Base-by-base conservation (phyloP, 1,140 invertebrate genomes). In the Ooceraea biroi region DNA sequence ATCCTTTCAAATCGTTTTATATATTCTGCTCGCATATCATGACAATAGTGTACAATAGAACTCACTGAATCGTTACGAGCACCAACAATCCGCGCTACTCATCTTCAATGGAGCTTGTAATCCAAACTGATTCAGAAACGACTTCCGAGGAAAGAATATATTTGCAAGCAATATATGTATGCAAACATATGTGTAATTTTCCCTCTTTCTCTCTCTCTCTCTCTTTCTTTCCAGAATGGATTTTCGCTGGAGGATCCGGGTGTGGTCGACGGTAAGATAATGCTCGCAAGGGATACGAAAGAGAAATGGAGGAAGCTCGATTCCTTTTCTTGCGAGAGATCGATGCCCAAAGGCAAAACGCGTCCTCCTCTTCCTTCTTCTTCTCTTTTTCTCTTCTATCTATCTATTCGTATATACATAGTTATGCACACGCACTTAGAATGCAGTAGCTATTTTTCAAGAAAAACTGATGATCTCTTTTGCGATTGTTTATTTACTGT, bases 231-330 rank as follows among this genome's bases (percentile, higher is more conserved):
- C 36, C 7, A 85, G n/a, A n/a, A n/a, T 68, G 74, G 74, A 88
- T 87, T 85, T 82, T 89, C 85, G 91, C 91, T 91, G 74, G 84
- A 88, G 91, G 91, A 89, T 84, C 82, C 90, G 92, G 91, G 91
- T 91, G 92, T 92, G 92, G 91, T 85, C 90, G 92, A 93, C 92
- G 86, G 80, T 87, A 85, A 90, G 91, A 92, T 92, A 90, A 90
- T 90, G 84, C 73, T 68, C 55, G 83, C 69, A 36, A 72, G 74
- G 73, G n/a, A 84, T 78, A 85, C 48, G 86, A 84, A 73, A 36
- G 7, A 36, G 36, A 36, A 36, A 36, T 36, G 36, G 36, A 36
- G 83, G 68, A 74, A 52, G 57, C 71, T 58, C 11, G 52, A 55
- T 80, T 85, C 90, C 84, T 83, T 76, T 86, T 57, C 71, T 80